phyloP scores from a whole-genome alignment of 2,113 vertebrate species.

The Heteronetta atricapilla region DNA sequence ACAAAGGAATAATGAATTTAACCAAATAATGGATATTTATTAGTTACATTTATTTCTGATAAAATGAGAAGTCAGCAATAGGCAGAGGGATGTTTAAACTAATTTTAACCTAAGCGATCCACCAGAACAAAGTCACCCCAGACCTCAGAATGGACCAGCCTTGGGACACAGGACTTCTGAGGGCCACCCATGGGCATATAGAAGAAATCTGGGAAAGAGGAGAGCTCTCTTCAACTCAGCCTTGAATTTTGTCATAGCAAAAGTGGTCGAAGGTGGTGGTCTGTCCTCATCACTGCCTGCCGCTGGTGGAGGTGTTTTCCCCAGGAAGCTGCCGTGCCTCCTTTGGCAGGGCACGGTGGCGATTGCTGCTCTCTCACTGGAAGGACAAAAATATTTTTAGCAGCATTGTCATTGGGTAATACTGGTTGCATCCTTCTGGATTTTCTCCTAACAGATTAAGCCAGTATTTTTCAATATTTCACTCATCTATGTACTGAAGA shows the following conservation, averaged over 20 bases:
- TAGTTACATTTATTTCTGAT: not conserved
- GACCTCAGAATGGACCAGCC: not conserved
- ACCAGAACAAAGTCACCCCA: not conserved
- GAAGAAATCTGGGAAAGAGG: not conserved
- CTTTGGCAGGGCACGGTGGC: too few relatives aligned
- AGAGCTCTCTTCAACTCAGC: not conserved
- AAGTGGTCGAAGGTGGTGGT: not conserved
- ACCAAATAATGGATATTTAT: constrained; percentile 26
- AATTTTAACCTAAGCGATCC: not conserved
- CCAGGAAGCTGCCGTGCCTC: not conserved
- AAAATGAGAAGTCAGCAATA: constrained; percentile 5
- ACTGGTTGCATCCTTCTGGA: not conserved
- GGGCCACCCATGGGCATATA: rapidly evolving
- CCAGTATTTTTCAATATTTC: not conserved
- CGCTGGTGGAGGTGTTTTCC: not conserved
- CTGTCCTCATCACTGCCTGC: not conserved
- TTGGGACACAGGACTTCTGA: not conserved
- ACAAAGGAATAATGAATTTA: constrained; percentile 23
- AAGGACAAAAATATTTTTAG: not conserved
- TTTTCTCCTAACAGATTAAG: not conserved
- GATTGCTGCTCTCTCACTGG: not conserved
- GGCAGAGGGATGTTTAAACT: not conserved
- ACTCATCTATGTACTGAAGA: not conserved
- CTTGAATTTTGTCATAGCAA: not conserved
- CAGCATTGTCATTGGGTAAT: not conserved